A percentile compares a stretch with the other conserved stretches of the same genome.
Conservation (phyloP, 2,888 invertebrate species). For the Syritta pipiens region DNA sequence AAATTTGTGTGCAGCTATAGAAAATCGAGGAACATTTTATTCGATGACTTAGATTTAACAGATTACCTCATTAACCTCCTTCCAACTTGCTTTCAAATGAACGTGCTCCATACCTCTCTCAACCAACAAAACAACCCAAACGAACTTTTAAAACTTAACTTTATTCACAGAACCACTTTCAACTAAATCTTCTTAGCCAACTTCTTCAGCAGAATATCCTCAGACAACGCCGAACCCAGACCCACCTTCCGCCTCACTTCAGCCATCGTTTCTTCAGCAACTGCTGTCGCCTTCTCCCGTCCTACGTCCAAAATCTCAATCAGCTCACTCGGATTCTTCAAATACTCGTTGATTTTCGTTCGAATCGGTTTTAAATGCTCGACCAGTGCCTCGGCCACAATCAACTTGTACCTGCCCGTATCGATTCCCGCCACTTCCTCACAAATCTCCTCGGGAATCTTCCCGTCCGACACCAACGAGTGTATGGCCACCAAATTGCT, state of each 20-base stretch:
- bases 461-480: constrained; percentile 84
- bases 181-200: constrained; percentile 5
- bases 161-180: not conserved
- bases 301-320: constrained; percentile 83
- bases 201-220: constrained; percentile 8
- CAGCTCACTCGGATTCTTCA: constrained; percentile 83
- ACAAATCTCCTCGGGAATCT: constrained; percentile 85
- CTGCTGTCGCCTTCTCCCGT: constrained; percentile 82
- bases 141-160: constrained; percentile 13
- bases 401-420: constrained; percentile 88
- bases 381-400: constrained; percentile 86
- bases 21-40: too few relatives aligned
- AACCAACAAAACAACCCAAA: not conserved
- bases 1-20: too few relatives aligned
- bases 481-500: constrained; percentile 93
- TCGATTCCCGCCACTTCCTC: constrained; percentile 83
- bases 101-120: too few relatives aligned
- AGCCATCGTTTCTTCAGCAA: constrained; percentile 83
- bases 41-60: too few relatives aligned
- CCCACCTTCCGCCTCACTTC: constrained; percentile 84
- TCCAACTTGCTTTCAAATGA: too few relatives aligned
- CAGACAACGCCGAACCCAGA: constrained; percentile 71
- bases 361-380: constrained; percentile 86
- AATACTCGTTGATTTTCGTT: constrained; percentile 81
- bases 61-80: too few relatives aligned